Percentiles rank a stretch among this genome's conserved stretches.
These are phyloP conservation scores for Meliscaeva auricollis DNA, from an alignment of 2,888 invertebrate species.

Conservation along the genomic window DNA sequence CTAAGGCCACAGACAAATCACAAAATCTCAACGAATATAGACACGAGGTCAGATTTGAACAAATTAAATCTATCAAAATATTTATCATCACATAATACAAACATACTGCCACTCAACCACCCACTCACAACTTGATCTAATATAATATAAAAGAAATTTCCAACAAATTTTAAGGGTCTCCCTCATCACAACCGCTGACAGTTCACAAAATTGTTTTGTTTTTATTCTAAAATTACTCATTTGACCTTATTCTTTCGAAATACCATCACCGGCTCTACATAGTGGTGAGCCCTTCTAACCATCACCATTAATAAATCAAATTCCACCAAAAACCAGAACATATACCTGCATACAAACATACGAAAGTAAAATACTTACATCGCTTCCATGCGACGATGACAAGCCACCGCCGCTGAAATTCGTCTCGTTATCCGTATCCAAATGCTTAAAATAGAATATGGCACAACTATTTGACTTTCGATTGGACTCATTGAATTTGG, in stretches of 20 bases:
- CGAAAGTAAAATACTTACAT: constrained; percentile 79
- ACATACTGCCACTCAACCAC: constrained; percentile 4
- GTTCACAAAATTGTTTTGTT: constrained; percentile 20
- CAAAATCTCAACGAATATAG: neutral
- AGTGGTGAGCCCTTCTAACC: constrained; percentile 22
- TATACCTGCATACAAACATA: too few species aligned
- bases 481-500: constrained; percentile 89
- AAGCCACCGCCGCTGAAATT: constrained; percentile 84
- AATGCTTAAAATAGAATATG: constrained; percentile 93
- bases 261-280: neutral
- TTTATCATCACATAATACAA: constrained; percentile 16
- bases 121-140: constrained; percentile 19
- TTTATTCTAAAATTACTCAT: constrained; percentile 37
- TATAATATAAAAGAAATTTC: neutral
- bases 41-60: constrained; percentile 27
- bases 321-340: constrained; percentile 25
- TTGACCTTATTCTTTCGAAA: constrained; percentile 36
- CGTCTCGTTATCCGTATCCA: constrained; percentile 93
- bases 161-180: constrained; percentile 30
- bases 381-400: constrained; percentile 80
- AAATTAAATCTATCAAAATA: constrained; percentile 3
- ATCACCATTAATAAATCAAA: constrained; percentile 56
- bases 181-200: constrained; percentile 34
- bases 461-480: constrained; percentile 92
- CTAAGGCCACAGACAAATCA: neutral